Conservation (phyloP, 2,888 invertebrate genomes). For the Icerya purchasi region DNA sequence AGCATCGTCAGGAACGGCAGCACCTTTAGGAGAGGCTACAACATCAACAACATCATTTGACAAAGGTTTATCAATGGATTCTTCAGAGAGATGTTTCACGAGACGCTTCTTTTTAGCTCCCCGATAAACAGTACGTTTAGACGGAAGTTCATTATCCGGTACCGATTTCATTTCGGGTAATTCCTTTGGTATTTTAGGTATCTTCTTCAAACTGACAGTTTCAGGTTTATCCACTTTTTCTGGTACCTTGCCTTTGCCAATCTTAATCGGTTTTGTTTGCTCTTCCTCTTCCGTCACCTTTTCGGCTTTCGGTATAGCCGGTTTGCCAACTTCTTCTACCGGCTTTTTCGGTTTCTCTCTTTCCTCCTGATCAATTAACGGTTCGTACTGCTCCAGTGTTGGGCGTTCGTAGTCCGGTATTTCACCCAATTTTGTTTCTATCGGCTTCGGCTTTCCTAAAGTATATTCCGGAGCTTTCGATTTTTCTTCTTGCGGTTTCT, state of each 20-base stretch:
- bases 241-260: constrained; percentile 32
- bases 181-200: constrained; percentile 12
- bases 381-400: no score
- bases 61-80: not conserved
- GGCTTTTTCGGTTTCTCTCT: no score
- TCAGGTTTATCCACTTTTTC: constrained; percentile 22
- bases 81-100: no score
- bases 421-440: no score
- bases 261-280: constrained; percentile 25
- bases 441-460: no score
- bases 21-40: not conserved
- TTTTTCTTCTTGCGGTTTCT: constrained; percentile 23
- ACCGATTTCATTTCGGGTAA: constrained; percentile 20
- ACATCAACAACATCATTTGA: not conserved
- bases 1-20: not conserved
- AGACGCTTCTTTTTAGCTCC: not conserved
- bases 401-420: no score
- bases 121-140: constrained; percentile 20
- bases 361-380: no score
- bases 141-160: constrained; percentile 19
- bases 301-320: no score
- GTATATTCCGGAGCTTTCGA: no score
- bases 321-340: no score
- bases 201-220: constrained; percentile 30
- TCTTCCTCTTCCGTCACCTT: constrained; percentile 28